A percentile compares a stretch with the other conserved stretches of the same genome.
These are phyloP conservation scores for Enteromius unitaeniatus DNA, from an alignment of 2,797 vertebrate species.

Conservation along the genomic window DNA sequence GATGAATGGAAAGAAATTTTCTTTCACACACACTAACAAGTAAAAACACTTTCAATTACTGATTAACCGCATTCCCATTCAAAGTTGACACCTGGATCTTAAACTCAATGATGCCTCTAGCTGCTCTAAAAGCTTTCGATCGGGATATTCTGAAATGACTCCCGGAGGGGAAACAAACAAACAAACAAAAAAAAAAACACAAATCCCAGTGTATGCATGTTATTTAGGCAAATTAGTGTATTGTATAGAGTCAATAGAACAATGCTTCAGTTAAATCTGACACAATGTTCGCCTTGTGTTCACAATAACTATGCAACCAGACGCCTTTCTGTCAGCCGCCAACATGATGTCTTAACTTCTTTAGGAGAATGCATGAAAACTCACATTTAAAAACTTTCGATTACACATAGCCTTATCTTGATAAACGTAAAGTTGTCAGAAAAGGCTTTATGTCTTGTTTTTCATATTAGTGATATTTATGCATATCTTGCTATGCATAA, in stretches of 20 bases:
- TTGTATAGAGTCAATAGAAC: background rate
- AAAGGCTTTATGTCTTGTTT: background rate
- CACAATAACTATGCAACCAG: background rate
- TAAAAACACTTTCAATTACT: conserved; percentile 27
- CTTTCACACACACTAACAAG: conserved; percentile 24
- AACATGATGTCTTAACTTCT: conserved; percentile 8
- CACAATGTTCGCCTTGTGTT: background rate
- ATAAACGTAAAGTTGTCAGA: background rate
- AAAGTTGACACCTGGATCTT: conserved; percentile 13
- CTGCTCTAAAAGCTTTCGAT: background rate
- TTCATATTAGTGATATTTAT: background rate
- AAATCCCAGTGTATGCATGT: background rate
- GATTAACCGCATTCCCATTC: conserved; percentile 24
- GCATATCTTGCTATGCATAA: background rate
- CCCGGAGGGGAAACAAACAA: background rate
- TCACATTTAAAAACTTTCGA: background rate
- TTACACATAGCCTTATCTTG: background rate
- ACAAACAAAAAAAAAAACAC: background rate
- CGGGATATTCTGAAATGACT: background rate
- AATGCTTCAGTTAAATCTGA: background rate
- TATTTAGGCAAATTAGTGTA: conserved; percentile 12
- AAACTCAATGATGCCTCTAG: background rate
- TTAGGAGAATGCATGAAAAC: background rate
- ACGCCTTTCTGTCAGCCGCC: background rate
- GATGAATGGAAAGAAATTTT: conserved; percentile 64